Evolutionary conservation across 1,140 invertebrate genomes (phyloP).

Genomic region (Drosophila seguyi): DNA sequence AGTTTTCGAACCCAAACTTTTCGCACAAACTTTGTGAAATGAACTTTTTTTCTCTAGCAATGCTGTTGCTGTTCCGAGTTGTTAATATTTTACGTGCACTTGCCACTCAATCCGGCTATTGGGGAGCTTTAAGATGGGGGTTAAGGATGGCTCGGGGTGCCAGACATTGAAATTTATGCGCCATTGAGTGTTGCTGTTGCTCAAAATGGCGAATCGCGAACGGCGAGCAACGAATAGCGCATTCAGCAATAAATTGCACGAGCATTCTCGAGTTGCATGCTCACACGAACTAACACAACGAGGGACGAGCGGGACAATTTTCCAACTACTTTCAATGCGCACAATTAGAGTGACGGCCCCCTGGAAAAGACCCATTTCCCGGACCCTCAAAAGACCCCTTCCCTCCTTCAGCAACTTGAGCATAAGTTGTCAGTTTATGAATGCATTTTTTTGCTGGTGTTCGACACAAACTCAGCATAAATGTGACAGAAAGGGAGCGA

Average conservation of each 20-base stretch:
- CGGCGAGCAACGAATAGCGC: slow-evolving; percentile 50
- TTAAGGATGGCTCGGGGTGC: not conserved
- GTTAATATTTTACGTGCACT: slow-evolving; percentile 77
- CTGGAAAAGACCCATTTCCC: slow-evolving; percentile 4
- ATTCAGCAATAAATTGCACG: slow-evolving; percentile 75
- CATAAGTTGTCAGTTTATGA: slow-evolving; percentile 36
- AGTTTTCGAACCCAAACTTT: slow-evolving; percentile 58
- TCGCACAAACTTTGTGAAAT: slow-evolving; percentile 47
- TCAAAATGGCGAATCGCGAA: slow-evolving; percentile 30
- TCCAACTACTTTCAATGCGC: slow-evolving; percentile 71
- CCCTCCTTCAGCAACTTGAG: slow-evolving; percentile 43
- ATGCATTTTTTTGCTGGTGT: slow-evolving; percentile 23
- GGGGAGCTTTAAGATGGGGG: slow-evolving; percentile 3
- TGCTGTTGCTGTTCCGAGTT: slow-evolving; percentile 37
- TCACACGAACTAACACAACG: slow-evolving; percentile 43
- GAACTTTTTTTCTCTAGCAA: slow-evolving; percentile 41
- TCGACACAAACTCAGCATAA: slow-evolving; percentile 26
- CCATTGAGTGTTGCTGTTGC: slow-evolving; percentile 56
- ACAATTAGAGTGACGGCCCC: slow-evolving; percentile 68
- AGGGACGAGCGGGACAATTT: slow-evolving; percentile 42
- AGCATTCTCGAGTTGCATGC: slow-evolving; percentile 65
- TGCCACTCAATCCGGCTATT: slow-evolving; percentile 53
- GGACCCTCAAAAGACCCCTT: not conserved
- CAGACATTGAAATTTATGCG: slow-evolving; percentile 66
- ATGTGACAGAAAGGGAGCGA: slow-evolving; percentile 11